Conservation (phyloP, 2,888 invertebrate genomes). For the Blastobasis lacticolella region DNA sequence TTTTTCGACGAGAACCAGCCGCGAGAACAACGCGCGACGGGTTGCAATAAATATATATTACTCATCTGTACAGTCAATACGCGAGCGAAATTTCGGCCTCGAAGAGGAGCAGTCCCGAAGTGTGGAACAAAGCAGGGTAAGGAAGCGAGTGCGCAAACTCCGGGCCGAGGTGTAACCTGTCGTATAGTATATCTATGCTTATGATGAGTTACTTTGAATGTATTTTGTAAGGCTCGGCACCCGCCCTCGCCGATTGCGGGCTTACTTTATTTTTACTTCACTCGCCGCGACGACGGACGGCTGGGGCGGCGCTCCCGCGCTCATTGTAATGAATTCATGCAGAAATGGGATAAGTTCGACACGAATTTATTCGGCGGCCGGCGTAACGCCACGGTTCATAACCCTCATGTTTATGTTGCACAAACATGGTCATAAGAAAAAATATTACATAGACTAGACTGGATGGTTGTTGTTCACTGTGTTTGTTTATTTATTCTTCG, state of each 20-base stretch:
- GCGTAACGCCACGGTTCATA: too few relatives aligned
- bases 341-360: conserved; percentile 11
- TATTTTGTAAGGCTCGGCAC: conserved; percentile 18
- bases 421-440: too few relatives aligned
- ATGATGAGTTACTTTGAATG: conserved; percentile 21
- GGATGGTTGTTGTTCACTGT: too few relatives aligned
- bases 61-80: conserved; percentile 25
- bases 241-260: conserved; percentile 8
- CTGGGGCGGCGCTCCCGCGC: conserved; percentile 7
- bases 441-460: too few relatives aligned
- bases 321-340: conserved; percentile 15
- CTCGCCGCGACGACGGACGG: conserved; percentile 3
- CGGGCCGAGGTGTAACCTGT: conserved; percentile 27
- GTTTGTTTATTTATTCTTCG: too few relatives aligned
- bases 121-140: conserved; percentile 39
- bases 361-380: conserved; percentile 12
- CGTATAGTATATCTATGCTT: conserved; percentile 27
- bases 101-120: conserved; percentile 25
- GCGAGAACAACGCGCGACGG: conserved; percentile 24
- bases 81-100: conserved; percentile 23
- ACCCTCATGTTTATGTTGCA: too few relatives aligned
- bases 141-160: conserved; percentile 43
- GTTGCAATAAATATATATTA: conserved; percentile 29
- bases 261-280: conserved; percentile 13
- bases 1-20: conserved; percentile 22